A percentile compares a stretch with the other conserved stretches of the same genome.
phyloP scores from a whole-genome alignment of 2,797 vertebrate species.

The Chelmon rostratus region DNA sequence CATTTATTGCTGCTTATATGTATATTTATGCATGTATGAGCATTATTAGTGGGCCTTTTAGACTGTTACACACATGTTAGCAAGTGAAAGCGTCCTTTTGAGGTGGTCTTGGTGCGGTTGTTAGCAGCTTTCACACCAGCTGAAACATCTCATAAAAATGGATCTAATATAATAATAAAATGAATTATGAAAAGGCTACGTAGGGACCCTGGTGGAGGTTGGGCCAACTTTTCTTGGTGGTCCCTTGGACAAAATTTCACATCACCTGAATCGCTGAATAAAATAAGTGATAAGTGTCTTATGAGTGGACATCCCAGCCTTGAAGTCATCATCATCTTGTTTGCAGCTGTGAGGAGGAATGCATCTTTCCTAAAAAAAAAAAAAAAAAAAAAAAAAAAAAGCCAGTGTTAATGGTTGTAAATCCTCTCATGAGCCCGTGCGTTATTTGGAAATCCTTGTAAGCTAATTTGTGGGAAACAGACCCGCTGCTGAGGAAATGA shows the following conservation, averaged over 20 bases:
- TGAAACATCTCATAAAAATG: not conserved
- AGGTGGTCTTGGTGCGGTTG: too few relatives aligned
- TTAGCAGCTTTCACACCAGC: not conserved
- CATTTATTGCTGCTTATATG: too few relatives aligned
- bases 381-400: too few relatives aligned
- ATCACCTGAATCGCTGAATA: slow-evolving; percentile 50
- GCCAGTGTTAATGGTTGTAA: not conserved
- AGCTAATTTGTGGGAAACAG: slow-evolving; percentile 36
- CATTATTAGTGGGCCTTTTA: too few relatives aligned
- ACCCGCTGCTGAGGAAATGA: slow-evolving; percentile 12
- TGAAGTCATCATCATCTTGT: slow-evolving; percentile 7
- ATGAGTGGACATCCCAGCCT: slow-evolving; percentile 24
- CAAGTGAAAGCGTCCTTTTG: too few relatives aligned
- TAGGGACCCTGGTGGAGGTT: slow-evolving; percentile 4
- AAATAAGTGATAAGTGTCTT: slow-evolving; percentile 1
- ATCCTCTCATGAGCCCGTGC: slow-evolving; percentile 34
- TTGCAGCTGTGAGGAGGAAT: slow-evolving; percentile 10
- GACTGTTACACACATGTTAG: too few relatives aligned
- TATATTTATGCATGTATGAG: too few relatives aligned
- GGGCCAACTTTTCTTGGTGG: slow-evolving; percentile 6
- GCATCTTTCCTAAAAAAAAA: slow-evolving; percentile 10
- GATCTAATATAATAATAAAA: too few relatives aligned
- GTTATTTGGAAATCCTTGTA: slow-evolving; percentile 18
- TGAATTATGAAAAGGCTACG: too few relatives aligned
- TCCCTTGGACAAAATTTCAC: slow-evolving; percentile 34